Evolutionary conservation across 2,113 vertebrate species (phyloP).

Genomic region (Amphiprion ocellaris): DNA sequence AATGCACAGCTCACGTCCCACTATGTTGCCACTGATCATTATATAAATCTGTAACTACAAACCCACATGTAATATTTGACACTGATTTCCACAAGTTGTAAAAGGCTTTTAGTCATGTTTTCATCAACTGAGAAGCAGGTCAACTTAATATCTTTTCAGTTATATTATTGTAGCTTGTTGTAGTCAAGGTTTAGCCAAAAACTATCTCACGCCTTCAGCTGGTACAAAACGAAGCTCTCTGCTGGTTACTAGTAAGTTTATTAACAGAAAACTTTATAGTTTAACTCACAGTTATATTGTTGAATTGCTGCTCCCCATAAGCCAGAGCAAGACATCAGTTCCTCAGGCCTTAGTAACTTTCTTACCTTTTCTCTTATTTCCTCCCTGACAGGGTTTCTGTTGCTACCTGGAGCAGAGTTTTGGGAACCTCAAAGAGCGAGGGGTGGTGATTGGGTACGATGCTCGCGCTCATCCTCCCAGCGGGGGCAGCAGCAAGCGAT

Average conservation of each 20-base stretch:
- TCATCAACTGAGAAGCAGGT: no score
- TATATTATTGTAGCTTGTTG: no score
- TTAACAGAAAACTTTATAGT: background rate
- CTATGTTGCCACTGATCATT: background rate
- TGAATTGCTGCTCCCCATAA: background rate
- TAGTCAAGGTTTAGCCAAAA: no score
- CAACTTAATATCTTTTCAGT: no score
- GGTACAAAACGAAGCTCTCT: no score
- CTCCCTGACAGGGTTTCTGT: slow-evolving; percentile 90
- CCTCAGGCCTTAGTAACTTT: background rate
- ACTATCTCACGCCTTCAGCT: no score
- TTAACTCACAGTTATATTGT: background rate
- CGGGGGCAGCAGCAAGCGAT: slow-evolving; percentile 91
- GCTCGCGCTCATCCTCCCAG: slow-evolving; percentile 91
- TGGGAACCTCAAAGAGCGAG: slow-evolving; percentile 89
- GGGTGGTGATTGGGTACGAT: slow-evolving; percentile 94
- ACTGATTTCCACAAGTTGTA: no score
- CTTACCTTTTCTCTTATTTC: background rate
- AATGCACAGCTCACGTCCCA: background rate
- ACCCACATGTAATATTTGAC: background rate
- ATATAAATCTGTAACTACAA: background rate
- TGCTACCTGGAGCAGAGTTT: slow-evolving; percentile 91
- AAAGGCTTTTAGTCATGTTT: no score
- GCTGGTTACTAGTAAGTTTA: no score
- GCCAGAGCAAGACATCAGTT: no score